phyloP scores from a whole-genome alignment of 2,113 vertebrate genomes.

The Chunga burmeisteri region DNA sequence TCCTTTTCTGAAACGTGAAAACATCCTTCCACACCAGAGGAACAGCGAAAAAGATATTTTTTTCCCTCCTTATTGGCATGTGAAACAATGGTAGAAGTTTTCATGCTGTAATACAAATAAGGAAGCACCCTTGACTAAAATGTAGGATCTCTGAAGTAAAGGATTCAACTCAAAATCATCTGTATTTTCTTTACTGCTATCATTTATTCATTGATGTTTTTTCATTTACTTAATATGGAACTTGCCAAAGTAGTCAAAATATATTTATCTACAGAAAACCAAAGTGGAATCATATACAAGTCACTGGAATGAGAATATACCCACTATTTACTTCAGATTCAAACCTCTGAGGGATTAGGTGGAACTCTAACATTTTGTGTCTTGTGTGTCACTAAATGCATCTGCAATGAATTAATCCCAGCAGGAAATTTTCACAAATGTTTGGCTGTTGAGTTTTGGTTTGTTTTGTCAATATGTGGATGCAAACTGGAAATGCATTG shows the following conservation, averaged over 20 bases:
- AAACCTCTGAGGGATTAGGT: not conserved
- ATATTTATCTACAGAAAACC: not conserved
- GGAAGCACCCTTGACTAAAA: not conserved
- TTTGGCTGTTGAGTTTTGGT: not conserved
- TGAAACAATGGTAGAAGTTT: not conserved
- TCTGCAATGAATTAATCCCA: not conserved
- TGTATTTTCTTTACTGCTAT: not conserved
- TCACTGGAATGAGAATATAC: not conserved
- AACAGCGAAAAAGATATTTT: not conserved
- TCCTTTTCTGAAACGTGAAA: not conserved
- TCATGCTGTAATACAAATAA: not conserved
- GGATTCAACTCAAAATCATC: not conserved
- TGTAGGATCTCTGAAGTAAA: not conserved
- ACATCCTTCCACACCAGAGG: not conserved
- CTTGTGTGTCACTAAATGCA: not conserved
- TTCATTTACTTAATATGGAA: not conserved
- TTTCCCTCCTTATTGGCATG: not conserved
- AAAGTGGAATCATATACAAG: not conserved
- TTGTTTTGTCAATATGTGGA: not conserved
- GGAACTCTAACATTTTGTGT: not conserved
- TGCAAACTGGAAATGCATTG: not conserved
- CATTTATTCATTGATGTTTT: not conserved
- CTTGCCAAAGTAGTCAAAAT: not conserved
- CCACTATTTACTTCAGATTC: not conserved
- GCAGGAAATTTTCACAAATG: not conserved